A percentile compares a stretch with the other conserved stretches of the same genome.
These are phyloP conservation scores for Hippopotamus amphibius DNA, from an alignment of 2,113 vertebrate species.

Conservation along the genomic window DNA sequence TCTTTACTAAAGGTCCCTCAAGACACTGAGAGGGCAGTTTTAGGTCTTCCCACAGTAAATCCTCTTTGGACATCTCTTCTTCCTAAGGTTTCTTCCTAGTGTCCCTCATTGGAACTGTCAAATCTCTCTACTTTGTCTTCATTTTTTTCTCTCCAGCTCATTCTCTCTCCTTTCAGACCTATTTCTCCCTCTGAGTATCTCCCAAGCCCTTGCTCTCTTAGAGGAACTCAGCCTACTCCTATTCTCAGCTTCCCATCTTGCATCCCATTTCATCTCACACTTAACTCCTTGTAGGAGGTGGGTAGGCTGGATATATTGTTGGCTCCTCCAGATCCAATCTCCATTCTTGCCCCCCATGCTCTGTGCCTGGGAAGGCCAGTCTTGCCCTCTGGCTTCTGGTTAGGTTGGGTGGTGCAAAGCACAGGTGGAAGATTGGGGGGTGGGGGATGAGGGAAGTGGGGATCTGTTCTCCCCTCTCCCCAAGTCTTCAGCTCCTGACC, in stretches of 20 bases:
- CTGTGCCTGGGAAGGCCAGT: neutral
- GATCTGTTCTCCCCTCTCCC: neutral
- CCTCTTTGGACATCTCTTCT: neutral
- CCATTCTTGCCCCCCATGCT: neutral
- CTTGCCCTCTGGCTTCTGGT: neutral
- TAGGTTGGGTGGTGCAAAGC: neutral
- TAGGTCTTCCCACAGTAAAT: neutral
- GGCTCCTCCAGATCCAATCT: neutral
- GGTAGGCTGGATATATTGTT: neutral
- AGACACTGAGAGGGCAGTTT: neutral
- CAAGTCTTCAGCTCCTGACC: neutral
- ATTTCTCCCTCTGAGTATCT: neutral
- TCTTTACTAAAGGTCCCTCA: neutral
- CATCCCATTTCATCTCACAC: neutral
- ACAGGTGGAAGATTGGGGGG: neutral
- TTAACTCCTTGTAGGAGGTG: neutral
- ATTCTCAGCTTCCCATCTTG: neutral
- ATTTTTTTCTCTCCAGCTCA: neutral
- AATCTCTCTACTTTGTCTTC: neutral
- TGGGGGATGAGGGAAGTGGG: neutral
- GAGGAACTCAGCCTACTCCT: neutral
- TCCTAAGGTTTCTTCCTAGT: neutral
- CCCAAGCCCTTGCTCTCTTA: neutral
- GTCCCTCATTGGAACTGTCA: neutral
- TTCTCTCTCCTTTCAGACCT: neutral